Evolutionary conservation across 2,113 vertebrate species (phyloP).

Genomic region (Pipra filicauda): DNA sequence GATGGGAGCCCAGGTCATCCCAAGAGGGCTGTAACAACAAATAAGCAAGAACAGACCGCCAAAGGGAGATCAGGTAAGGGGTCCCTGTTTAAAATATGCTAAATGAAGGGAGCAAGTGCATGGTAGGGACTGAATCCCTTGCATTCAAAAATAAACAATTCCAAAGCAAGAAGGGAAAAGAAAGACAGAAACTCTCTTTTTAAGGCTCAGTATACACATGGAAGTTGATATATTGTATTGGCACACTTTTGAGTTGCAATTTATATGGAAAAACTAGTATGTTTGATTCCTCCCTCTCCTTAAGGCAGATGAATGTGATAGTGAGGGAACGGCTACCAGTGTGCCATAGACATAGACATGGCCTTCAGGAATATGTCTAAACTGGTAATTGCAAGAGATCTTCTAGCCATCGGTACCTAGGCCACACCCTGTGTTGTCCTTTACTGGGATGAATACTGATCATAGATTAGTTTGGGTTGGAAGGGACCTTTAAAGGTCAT

Average conservation of each 20-base stretch:
- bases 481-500: not conserved
- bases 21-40: not conserved
- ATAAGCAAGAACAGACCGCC: not conserved
- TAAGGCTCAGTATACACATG: not conserved
- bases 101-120: not conserved
- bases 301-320: not conserved
- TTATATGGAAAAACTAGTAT: not conserved
- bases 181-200: not conserved
- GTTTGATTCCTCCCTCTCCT: not conserved
- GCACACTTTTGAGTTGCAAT: not conserved
- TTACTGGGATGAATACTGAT: not conserved
- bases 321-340: not conserved
- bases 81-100: not conserved
- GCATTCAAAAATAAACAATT: not conserved
- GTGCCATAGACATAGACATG: not conserved
- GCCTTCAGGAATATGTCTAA: not conserved
- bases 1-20: not conserved
- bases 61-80: not conserved
- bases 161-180: rapidly evolving
- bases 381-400: not conserved
- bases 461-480: not conserved
- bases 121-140: not conserved
- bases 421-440: not conserved
- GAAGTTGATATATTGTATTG: not conserved
- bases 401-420: rapidly evolving